phyloP scores from a whole-genome alignment of 2,113 vertebrate species.

The Oncorhynchus nerka region DNA sequence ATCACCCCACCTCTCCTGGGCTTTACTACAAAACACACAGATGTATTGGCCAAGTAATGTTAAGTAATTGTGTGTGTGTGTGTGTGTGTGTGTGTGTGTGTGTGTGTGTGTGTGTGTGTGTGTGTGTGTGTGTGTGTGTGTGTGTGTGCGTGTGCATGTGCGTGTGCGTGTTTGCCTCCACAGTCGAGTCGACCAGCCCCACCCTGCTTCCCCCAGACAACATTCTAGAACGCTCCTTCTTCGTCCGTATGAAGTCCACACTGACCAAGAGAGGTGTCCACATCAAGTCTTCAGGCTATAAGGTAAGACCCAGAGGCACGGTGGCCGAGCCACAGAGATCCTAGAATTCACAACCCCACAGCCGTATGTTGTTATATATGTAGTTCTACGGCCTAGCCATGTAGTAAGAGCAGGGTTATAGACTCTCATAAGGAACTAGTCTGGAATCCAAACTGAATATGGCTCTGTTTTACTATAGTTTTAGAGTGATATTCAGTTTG shows the following conservation, averaged over 20 bases:
- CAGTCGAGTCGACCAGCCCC: constrained; percentile 94
- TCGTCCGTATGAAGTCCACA: constrained; percentile 98
- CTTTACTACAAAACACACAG: background rate
- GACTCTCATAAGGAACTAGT: no score
- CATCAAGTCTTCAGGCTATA: constrained; percentile 99
- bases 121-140: constrained; percentile 1
- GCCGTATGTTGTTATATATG: no score
- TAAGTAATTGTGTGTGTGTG: background rate
- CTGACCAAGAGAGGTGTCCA: constrained; percentile 97
- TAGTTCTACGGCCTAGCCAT: no score
- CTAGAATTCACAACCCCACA: no score
- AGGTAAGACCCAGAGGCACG: constrained; percentile 75
- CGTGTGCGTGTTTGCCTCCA: constrained; percentile 16
- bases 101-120: constrained; percentile 15
- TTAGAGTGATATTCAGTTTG: no score
- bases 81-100: no score
- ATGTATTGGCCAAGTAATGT: constrained; percentile 16
- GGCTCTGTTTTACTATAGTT: no score
- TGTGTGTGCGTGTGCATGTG: constrained; percentile 12
- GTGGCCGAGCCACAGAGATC: no score
- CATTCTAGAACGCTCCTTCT: constrained; percentile 93
- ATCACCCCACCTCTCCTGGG: background rate
- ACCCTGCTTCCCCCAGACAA: constrained; percentile 90
- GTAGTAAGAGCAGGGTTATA: no score
- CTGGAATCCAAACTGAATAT: no score